These are phyloP conservation scores for Cheumatopsyche charites DNA, from an alignment of 1,140 invertebrate genomes.

Conservation along the genomic window DNA sequence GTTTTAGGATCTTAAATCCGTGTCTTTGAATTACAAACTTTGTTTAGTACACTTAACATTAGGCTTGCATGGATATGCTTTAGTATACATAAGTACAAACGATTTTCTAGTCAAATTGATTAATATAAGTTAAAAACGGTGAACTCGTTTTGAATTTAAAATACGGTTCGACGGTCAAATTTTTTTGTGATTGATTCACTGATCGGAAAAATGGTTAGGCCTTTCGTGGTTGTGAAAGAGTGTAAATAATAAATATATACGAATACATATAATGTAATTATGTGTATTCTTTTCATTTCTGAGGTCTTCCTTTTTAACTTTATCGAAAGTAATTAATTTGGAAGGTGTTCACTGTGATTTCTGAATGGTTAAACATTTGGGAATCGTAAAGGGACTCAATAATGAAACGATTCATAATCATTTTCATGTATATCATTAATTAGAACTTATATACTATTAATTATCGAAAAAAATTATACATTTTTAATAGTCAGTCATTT, in stretches of 20 bases:
- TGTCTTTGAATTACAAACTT: conserved; percentile 34
- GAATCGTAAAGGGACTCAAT: conserved; percentile 26
- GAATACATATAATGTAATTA: not conserved
- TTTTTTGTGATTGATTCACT: not conserved
- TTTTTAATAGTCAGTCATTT: conserved; percentile 17
- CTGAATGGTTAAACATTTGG: not conserved
- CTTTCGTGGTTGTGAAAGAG: conserved; percentile 11
- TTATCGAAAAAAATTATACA: conserved; percentile 8
- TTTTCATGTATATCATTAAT: conserved; percentile 39
- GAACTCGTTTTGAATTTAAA: conserved; percentile 12
- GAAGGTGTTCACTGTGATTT: conserved; percentile 8
- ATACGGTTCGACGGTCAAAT: not conserved
- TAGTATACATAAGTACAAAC: conserved; percentile 31
- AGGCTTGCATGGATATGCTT: conserved; percentile 46
- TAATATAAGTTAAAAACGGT: not conserved
- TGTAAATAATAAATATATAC: not conserved
- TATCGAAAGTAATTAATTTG: not conserved
- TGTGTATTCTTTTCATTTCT: not conserved
- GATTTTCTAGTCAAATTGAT: conserved; percentile 22
- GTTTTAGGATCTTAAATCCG: conserved; percentile 38
- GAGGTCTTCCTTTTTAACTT: conserved; percentile 11
- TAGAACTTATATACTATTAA: conserved; percentile 6
- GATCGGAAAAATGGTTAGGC: not conserved
- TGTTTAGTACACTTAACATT: conserved; percentile 25
- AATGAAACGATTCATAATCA: conserved; percentile 37